Evolutionary conservation across 1,140 invertebrate species (phyloP), one percentile per base, ranked within the genome.

Genomic region (Nebria ingens): DNA sequence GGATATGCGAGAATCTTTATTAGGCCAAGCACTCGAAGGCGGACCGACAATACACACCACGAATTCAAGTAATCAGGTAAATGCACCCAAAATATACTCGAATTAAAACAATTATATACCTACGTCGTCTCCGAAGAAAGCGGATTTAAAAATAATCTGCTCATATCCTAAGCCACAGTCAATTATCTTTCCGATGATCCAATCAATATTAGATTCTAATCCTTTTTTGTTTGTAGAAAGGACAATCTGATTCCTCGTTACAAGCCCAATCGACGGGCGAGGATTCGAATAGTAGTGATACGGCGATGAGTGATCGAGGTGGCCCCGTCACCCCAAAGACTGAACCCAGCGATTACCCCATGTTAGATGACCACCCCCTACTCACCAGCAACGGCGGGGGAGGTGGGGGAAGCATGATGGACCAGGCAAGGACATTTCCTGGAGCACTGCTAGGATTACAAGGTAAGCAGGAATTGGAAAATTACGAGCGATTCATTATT

Each of bases 231-330:
- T n/a, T n/a, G n/a, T 54, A 70, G 69, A 76, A 76, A 67, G 68
- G 66, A 15, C 63, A 68, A 54, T 73, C 72, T 11, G 73, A 74
- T 58, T 76, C 74, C 21, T 77, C 78, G 20, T 62, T 74, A 17
- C 73, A 81, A 72, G 79, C 82, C 9, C 84, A 85, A 66, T 86
- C 84, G 45, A 87, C 85, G 9, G 85, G 86, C 21, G 87, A 90
- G 62, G 87, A 91, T 57, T 86, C 85, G 49, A 83, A 81, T 61
- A 76, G 73, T 56, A 77, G 75, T 60, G 83, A 85, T 63, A 83
- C 82, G 12, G 83, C 79, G 51, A 73, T 79, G 21, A 83, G 81
- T 60, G 83, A 85, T 64, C 78, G 79, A 21, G 81, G 80, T 23
- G 70, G 69, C 65, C 65, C 63, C 21, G 64, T 75, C 53, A 68